Conservation (phyloP, 92 coral and sea anemone genomes). For the Umimayanthus kanabou region DNA sequence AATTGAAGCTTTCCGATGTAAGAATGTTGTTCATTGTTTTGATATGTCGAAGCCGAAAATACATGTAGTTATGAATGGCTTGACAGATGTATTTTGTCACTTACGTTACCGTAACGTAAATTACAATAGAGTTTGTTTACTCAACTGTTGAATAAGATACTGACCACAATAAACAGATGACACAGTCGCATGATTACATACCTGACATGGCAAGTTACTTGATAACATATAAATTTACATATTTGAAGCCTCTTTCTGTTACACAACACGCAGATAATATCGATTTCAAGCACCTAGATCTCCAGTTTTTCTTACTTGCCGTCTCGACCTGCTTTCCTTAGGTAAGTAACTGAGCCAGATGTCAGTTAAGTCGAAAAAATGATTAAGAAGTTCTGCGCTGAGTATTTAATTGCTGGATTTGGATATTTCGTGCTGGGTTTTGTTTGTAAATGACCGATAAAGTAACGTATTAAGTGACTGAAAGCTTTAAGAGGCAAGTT, state of each 20-base stretch:
- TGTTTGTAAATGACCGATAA: constrained; percentile 8
- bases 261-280: neutral
- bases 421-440: neutral
- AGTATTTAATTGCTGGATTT: constrained; percentile 9
- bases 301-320: constrained; percentile 9
- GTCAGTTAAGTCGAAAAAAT: constrained; percentile 3
- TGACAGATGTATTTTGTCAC: constrained; percentile 8
- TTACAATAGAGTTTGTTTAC: constrained; percentile 1
- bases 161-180: constrained; percentile 10
- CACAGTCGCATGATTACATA: neutral
- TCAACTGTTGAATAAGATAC: neutral
- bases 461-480: constrained; percentile 18
- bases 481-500: constrained; percentile 6
- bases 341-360: constrained; percentile 28
- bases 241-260: constrained; percentile 24
- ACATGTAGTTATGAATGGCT: too few species aligned
- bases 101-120: constrained; percentile 5
- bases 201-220: constrained; percentile 13
- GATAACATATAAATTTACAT: neutral
- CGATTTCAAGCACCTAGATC: constrained; percentile 11
- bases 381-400: constrained; percentile 18
- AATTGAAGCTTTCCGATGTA: too few species aligned
- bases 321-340: constrained; percentile 10
- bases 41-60: too few species aligned
- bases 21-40: too few species aligned